Evolutionary conservation across 2,888 invertebrate species (phyloP).

Genomic region (Metalampra italica): DNA sequence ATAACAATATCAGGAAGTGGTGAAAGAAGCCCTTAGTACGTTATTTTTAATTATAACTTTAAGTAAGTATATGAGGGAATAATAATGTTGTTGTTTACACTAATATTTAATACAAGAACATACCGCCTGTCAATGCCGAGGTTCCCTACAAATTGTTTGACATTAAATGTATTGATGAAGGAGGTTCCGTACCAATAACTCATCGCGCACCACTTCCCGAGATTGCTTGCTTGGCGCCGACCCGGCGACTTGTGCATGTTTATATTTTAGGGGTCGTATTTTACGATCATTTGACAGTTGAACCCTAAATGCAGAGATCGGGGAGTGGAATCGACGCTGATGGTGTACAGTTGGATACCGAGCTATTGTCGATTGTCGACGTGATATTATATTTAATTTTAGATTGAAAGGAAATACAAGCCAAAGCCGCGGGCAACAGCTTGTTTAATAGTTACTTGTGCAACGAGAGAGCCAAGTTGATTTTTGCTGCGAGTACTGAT

Average conservation of each 20-base stretch:
- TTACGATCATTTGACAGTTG: neutral
- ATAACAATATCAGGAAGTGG: too few species aligned
- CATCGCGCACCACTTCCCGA: constrained; percentile 20
- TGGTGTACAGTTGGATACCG: too few species aligned
- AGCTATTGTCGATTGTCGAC: too few species aligned
- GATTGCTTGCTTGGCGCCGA: constrained; percentile 29
- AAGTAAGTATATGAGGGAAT: too few species aligned
- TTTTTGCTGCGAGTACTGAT: too few species aligned
- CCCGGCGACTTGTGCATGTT: constrained; percentile 14
- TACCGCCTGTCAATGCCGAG: neutral
- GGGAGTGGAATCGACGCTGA: neutral
- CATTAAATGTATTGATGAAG: constrained; percentile 8
- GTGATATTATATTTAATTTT: too few species aligned
- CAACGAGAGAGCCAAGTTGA: too few species aligned
- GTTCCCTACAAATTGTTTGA: constrained; percentile 3
- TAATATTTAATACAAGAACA: neutral
- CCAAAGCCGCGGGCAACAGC: too few species aligned
- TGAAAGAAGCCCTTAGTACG: too few species aligned
- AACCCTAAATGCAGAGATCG: neutral
- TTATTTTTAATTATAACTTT: too few species aligned
- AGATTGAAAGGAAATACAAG: too few species aligned
- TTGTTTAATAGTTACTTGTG: too few species aligned
- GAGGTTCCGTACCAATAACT: constrained; percentile 23
- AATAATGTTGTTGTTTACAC: neutral
- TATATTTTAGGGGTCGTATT: constrained; percentile 4